A percentile compares a stretch with the other conserved stretches of the same genome.
Conservation (phyloP, 2,888 invertebrate genomes). For the Sinopyrophorus schimmeli region DNA sequence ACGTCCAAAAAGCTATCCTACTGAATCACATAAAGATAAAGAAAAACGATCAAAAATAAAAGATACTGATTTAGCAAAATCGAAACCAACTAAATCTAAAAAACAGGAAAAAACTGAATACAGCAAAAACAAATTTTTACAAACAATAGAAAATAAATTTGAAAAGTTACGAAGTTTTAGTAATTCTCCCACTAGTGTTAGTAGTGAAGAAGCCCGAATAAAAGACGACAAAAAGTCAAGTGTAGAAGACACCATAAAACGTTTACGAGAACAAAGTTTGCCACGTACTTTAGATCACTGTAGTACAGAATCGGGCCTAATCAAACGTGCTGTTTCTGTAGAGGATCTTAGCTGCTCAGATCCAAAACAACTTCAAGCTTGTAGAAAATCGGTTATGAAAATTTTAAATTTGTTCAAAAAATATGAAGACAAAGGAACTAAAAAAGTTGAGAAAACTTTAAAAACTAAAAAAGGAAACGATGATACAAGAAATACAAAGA, state of each 20-base stretch:
- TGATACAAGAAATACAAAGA: constrained; percentile 40
- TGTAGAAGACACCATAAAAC: constrained; percentile 61
- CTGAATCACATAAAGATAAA: constrained; percentile 48
- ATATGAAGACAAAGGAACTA: constrained; percentile 58
- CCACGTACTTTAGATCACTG: constrained; percentile 58
- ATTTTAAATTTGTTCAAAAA: constrained; percentile 79
- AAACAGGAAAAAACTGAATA: constrained; percentile 15
- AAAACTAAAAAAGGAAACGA: constrained; percentile 41
- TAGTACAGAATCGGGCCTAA: constrained; percentile 67
- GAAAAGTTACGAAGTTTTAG: constrained; percentile 64
- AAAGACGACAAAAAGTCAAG: constrained; percentile 53
- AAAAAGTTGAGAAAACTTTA: constrained; percentile 40
- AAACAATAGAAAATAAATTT: constrained; percentile 76
- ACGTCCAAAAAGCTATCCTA: constrained; percentile 62
- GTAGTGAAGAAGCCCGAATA: constrained; percentile 47
- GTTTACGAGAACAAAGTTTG: constrained; percentile 68
- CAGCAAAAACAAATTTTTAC: constrained; percentile 64
- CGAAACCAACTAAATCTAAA: constrained; percentile 51
- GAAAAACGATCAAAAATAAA: constrained; percentile 46
- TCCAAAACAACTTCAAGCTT: constrained; percentile 58
- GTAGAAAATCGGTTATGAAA: constrained; percentile 70
- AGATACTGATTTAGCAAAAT: constrained; percentile 46
- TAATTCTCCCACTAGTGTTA: constrained; percentile 52
- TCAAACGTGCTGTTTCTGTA: constrained; percentile 73
- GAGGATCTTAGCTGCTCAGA: constrained; percentile 63